These are phyloP conservation scores for Cosmopolites sordidus DNA, from an alignment of 2,888 invertebrate species.

Conservation along the genomic window DNA sequence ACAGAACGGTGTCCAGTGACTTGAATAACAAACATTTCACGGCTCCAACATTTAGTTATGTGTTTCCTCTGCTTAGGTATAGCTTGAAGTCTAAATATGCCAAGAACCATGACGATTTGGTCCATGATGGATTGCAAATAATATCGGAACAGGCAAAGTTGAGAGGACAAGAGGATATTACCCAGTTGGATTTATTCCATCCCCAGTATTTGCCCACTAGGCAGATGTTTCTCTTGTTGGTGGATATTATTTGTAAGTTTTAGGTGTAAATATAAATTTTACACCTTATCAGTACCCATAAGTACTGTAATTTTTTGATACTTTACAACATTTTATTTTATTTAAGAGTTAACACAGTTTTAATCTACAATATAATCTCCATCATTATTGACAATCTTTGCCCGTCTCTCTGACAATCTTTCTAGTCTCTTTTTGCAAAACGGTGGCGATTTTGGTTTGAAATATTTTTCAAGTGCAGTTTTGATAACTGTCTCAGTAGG, in stretches of 20 bases:
- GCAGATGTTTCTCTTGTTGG: slow-evolving; percentile 75
- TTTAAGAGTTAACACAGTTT: too few relatives aligned
- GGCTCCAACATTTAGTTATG: slow-evolving; percentile 77
- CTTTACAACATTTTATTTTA: too few relatives aligned
- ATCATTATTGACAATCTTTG: too few relatives aligned
- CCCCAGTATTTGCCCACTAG: slow-evolving; percentile 76
- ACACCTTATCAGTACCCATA: too few relatives aligned
- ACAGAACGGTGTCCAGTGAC: slow-evolving; percentile 48
- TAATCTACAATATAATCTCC: too few relatives aligned
- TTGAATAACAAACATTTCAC: slow-evolving; percentile 47
- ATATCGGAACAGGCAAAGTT: slow-evolving; percentile 70
- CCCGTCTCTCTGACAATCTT: too few relatives aligned
- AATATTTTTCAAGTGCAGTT: too few relatives aligned
- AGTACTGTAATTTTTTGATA: too few relatives aligned
- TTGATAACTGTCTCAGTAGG: too few relatives aligned
- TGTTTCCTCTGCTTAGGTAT: slow-evolving; percentile 71
- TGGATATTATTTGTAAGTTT: slow-evolving; percentile 67
- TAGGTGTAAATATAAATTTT: not conserved
- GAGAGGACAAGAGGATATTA: slow-evolving; percentile 47
- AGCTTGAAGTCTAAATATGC: slow-evolving; percentile 52
- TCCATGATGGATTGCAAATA: slow-evolving; percentile 61
- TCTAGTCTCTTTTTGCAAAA: too few relatives aligned
- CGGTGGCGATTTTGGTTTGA: too few relatives aligned
- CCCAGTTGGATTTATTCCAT: slow-evolving; percentile 57
- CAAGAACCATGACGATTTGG: slow-evolving; percentile 53